Evolutionary conservation across 23 tunicate genomes (phyloP).

Genomic region (Halocynthia roretzi): DNA sequence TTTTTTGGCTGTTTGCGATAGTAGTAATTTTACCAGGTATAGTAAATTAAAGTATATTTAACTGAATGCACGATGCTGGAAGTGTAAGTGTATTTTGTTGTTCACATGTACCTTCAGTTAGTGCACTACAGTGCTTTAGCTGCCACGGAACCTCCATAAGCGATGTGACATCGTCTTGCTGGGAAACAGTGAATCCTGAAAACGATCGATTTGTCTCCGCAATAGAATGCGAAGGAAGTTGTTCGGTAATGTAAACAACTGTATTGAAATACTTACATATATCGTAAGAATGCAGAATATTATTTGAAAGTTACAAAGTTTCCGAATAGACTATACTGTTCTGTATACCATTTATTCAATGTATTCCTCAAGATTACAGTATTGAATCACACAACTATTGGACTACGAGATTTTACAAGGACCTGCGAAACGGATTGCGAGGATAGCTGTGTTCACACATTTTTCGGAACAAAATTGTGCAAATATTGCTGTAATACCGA

Average conservation of each 20-base stretch:
- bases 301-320: too few relatives aligned
- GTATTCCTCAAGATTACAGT: conserved; percentile 49
- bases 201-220: conserved; percentile 69
- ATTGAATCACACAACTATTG: conserved; percentile 61
- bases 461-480: conserved; percentile 52
- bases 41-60: too few relatives aligned
- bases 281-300: too few relatives aligned
- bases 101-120: too few relatives aligned
- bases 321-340: too few relatives aligned
- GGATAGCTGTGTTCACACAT: conserved; percentile 42
- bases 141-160: conserved; percentile 94
- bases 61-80: too few relatives aligned
- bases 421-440: conserved; percentile 63
- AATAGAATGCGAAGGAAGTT: conserved; percentile 49
- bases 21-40: too few relatives aligned
- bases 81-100: too few relatives aligned
- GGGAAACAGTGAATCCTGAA: conserved; percentile 62
- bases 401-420: conserved; percentile 61
- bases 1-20: too few relatives aligned
- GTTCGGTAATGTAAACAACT: conserved; percentile 48
- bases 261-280: background rate
- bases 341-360: too few relatives aligned
- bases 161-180: conserved; percentile 94
- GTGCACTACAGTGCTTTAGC: conserved; percentile 18
- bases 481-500: conserved; percentile 81